Base-by-base conservation (phyloP, 2,888 invertebrate genomes). In the Xanthostigma xanthostigma region DNA sequence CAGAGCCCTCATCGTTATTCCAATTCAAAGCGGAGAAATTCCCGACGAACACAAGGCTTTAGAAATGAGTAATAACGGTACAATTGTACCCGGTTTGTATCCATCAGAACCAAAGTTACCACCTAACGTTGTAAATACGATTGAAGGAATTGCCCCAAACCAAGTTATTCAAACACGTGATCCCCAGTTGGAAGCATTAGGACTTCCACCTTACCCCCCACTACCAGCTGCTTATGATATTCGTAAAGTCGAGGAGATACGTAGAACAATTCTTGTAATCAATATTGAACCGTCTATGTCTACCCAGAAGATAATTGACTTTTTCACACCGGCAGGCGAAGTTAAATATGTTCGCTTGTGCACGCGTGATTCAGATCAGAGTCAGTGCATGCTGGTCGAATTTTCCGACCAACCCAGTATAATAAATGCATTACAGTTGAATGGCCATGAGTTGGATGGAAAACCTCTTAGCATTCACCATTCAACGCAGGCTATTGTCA, bases 31-130 rank as follows among this genome's bases (percentile, higher is more conserved):
- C 60, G 88, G 84, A 38, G 86, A 87, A 58, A 95, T 97, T 60
- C 97, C 97, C 0, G 96, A 97, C 64, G 97, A 98, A 66, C 87
- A 88, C 58, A 81, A 84, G 55, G 97, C 95, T 1, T 67, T 97
- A 54, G 93, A 94, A 64, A 82, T 93, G 71, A 88, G 94, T 0
- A 87, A 85, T 57, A 90, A 93, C 59, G 88, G 92, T 0, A 86
- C 88, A 0, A 75, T 91, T 56, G 86, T 92, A 39, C 91, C 92
- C 11, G 93, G 92, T 3, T 70, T 93, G 49, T 81, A 81, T 60
- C 76, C 83, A 4, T 81, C 84, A 2, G 89, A 89, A 57, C 88
- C 90, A 0, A 86, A 91, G 54, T 70, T 95, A 58, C 96, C 96
- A 8, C 79, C 88, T 9, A 90, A 95, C 66, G 85, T 96, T 4